phyloP scores from a whole-genome alignment of 2,113 vertebrate species.

The Accipiter cooperii region DNA sequence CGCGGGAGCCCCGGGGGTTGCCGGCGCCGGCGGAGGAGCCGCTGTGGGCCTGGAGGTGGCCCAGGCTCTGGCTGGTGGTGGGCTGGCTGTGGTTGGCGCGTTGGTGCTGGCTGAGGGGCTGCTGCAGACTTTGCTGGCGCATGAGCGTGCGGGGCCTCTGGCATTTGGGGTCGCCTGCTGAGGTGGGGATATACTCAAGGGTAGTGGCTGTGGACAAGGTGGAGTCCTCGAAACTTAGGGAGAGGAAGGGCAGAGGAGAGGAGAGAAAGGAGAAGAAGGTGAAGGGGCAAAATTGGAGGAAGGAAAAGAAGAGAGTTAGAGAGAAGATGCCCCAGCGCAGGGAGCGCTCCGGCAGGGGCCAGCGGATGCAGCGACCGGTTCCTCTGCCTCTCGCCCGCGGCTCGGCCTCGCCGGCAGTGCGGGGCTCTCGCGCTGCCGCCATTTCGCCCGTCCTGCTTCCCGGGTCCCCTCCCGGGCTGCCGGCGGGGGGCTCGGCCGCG shows the following conservation, averaged over 20 bases:
- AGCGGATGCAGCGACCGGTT: background rate
- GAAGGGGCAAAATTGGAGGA: slow-evolving; percentile 75
- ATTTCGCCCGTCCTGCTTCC: background rate
- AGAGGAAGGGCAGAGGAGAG: slow-evolving; percentile 67
- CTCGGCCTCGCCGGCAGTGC: background rate
- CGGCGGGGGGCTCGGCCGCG: background rate
- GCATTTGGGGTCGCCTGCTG: slow-evolving; percentile 79
- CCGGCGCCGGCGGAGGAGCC: slow-evolving; percentile 60
- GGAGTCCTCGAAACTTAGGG: slow-evolving; percentile 90
- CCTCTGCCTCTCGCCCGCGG: background rate
- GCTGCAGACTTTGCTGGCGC: slow-evolving; percentile 95
- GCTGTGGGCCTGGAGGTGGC: slow-evolving; percentile 85
- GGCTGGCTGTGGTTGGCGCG: slow-evolving; percentile 83
- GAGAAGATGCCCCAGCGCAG: slow-evolving; percentile 80
- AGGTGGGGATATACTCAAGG: slow-evolving; percentile 92
- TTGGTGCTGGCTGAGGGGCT: slow-evolving; percentile 88
- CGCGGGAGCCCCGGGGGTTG: slow-evolving; percentile 73
- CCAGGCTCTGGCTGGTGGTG: slow-evolving; percentile 94
- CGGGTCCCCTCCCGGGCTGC: background rate
- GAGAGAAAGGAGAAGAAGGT: slow-evolving; percentile 78
- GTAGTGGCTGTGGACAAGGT: slow-evolving; percentile 89
- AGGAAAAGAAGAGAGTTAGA: slow-evolving; percentile 83
- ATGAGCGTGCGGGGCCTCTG: slow-evolving; percentile 89
- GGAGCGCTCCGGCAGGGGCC: slow-evolving; percentile 38
- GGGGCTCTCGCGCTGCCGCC: background rate